Evolutionary conservation across 2,888 invertebrate genomes (phyloP).

Genomic region (Lycophotia porphyrea): DNA sequence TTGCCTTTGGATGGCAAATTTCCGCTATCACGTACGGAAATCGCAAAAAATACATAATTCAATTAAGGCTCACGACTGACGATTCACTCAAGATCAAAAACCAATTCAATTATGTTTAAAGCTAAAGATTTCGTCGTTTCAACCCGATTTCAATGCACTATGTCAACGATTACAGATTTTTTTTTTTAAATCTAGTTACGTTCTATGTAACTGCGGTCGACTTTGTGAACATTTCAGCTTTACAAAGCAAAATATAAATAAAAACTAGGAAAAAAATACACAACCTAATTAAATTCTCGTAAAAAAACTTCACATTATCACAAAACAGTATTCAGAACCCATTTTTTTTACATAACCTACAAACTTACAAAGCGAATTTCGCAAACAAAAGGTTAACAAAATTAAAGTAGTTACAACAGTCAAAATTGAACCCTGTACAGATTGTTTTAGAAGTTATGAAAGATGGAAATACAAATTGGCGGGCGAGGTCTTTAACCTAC

Average conservation of each 20-base stretch:
- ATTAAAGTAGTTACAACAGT: conserved; percentile 44
- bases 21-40: conserved; percentile 40
- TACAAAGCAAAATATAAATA: background rate
- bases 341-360: conserved; percentile 61
- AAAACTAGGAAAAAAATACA: conserved; percentile 14
- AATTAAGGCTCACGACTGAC: conserved; percentile 35
- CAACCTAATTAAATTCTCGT: conserved; percentile 24
- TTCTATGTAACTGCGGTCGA: background rate
- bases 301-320: conserved; percentile 26
- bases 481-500: conserved; percentile 74
- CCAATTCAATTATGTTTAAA: conserved; percentile 41
- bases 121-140: conserved; percentile 23
- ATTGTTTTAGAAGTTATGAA: conserved; percentile 51
- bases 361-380: conserved; percentile 63
- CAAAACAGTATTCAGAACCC: conserved; percentile 46
- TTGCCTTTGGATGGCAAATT: conserved; percentile 18
- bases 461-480: conserved; percentile 59
- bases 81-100: conserved; percentile 41
- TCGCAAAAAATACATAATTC: conserved; percentile 46
- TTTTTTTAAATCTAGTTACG: background rate
- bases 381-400: conserved; percentile 66
- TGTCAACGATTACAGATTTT: background rate
- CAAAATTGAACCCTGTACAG: conserved; percentile 59
- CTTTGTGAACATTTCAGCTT: background rate
- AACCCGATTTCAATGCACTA: conserved; percentile 16